Conservation (phyloP, 2,113 vertebrate genomes). For the Oncorhynchus nerka region DNA sequence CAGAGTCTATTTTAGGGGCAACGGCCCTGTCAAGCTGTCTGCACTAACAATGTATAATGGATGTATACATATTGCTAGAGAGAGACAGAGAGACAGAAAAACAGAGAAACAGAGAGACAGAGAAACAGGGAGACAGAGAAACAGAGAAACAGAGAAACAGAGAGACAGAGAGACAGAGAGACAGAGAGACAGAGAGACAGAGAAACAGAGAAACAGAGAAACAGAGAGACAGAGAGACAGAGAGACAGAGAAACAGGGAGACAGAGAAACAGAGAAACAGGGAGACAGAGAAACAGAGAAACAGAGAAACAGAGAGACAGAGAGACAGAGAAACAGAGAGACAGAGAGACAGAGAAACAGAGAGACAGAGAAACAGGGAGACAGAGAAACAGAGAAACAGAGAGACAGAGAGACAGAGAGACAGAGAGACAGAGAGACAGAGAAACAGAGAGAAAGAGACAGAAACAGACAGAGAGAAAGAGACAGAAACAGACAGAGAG, state of each 20-base stretch:
- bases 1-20: conserved; percentile 57
- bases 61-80: conserved; percentile 33
- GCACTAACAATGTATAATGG: conserved; percentile 52
- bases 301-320: neutral
- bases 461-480: accelerated
- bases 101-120: too few species aligned
- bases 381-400: neutral
- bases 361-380: too few species aligned
- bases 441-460: too few species aligned
- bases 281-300: too few species aligned
- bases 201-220: accelerated
- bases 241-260: too few species aligned
- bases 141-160: too few species aligned
- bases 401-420: neutral
- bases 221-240: too few species aligned
- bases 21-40: conserved; percentile 51
- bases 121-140: accelerated
- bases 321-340: too few species aligned
- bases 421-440: too few species aligned
- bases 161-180: too few species aligned
- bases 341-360: neutral
- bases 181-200: too few species aligned
- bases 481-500: too few species aligned
- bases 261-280: neutral
- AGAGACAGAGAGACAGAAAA: neutral